Conservation (phyloP, 2,113 vertebrate species). For the Bufo bufo region DNA sequence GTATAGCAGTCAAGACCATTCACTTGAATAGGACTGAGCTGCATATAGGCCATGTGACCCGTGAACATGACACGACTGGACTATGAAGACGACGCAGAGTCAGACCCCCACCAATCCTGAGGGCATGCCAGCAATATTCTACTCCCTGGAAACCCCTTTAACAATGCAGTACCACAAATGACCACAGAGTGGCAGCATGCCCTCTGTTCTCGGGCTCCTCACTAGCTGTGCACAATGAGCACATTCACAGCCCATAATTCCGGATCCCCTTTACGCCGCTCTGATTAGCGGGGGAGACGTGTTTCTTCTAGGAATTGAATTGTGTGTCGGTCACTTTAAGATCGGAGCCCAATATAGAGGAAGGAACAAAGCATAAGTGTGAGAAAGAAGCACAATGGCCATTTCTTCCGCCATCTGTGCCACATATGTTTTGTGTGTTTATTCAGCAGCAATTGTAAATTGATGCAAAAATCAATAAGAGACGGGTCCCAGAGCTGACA, state of each 20-base stretch:
- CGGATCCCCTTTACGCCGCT: not conserved
- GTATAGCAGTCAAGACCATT: no score
- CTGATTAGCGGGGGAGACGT: not conserved
- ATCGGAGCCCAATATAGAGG: not conserved
- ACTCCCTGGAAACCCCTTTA: no score
- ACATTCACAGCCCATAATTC: not conserved
- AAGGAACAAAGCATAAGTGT: not conserved
- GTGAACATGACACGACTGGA: no score
- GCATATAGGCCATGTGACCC: no score
- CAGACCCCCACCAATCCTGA: no score
- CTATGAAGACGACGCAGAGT: no score
- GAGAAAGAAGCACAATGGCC: not conserved
- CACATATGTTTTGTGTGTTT: slow-evolving; percentile 29
- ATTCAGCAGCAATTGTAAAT: slow-evolving; percentile 32
- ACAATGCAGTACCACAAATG: no score
- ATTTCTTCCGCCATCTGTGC: slow-evolving; percentile 23
- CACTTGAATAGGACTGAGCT: no score
- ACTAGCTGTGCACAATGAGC: not conserved
- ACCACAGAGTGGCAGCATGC: no score
- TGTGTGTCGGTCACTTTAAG: not conserved
- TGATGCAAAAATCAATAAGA: slow-evolving; percentile 31
- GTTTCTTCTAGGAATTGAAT: not conserved
- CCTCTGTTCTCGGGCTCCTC: no score
- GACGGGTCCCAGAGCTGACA: not conserved
- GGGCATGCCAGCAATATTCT: no score